These are phyloP conservation scores for Napeogenes inachia DNA, from an alignment of 2,888 invertebrate species.

Conservation along the genomic window DNA sequence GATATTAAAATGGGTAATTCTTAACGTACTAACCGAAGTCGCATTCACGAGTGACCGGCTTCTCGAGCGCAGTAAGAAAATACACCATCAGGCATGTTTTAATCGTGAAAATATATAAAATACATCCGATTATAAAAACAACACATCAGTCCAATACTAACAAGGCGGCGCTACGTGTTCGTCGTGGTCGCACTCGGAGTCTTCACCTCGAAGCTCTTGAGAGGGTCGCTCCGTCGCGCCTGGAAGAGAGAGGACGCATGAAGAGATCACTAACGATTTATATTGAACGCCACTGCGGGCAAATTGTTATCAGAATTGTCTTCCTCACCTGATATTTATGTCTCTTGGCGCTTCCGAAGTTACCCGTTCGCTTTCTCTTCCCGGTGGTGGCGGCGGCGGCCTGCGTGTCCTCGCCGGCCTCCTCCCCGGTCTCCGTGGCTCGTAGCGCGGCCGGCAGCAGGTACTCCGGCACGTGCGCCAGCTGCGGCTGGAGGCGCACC, in stretches of 20 bases:
- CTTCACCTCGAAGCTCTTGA: conserved; percentile 81
- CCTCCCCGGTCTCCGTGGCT: conserved; percentile 69
- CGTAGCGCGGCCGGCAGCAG: conserved; percentile 88
- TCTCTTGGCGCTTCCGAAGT: conserved; percentile 60
- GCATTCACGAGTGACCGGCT: conserved; percentile 34
- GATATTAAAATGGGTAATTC: neutral
- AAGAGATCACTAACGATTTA: neutral
- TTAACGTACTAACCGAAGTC: conserved; percentile 46
- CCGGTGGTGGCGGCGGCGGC: conserved; percentile 39
- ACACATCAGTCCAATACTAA: conserved; percentile 46
- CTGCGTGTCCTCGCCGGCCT: conserved; percentile 40
- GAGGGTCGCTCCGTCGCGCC: conserved; percentile 82
- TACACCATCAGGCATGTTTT: conserved; percentile 43
- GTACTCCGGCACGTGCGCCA: conserved; percentile 95
- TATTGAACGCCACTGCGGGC: too few species aligned
- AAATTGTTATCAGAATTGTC: too few species aligned
- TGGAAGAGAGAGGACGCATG: conserved; percentile 41
- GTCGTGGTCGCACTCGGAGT: conserved; percentile 50
- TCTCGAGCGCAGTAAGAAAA: conserved; percentile 46
- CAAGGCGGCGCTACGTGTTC: conserved; percentile 51
- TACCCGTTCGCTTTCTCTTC: conserved; percentile 47
- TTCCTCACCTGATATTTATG: conserved; percentile 63
- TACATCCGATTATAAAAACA: conserved; percentile 8
- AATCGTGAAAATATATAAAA: conserved; percentile 32
- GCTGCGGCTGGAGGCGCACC: conserved; percentile 88